Evolutionary conservation across 2,113 vertebrate genomes (phyloP).

Genomic region (Xerus inauris): DNA sequence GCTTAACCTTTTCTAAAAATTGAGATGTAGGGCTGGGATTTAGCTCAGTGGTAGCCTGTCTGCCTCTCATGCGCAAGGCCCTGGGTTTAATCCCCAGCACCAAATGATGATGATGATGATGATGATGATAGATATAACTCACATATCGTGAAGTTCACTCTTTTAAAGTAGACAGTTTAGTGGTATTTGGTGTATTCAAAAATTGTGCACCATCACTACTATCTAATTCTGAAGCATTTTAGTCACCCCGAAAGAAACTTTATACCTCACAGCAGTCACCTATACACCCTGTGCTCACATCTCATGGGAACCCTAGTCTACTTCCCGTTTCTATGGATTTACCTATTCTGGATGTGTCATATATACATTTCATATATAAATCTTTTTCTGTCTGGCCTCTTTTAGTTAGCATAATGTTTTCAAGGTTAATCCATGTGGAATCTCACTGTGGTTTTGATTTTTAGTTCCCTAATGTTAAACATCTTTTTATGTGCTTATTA

Average conservation of each 20-base stretch:
- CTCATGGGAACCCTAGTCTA: not conserved
- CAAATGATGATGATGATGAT: too few relatives aligned
- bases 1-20: not conserved
- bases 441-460: too few relatives aligned
- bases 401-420: not conserved
- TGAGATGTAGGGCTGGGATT: not conserved
- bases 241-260: not conserved
- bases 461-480: too few relatives aligned
- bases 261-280: not conserved
- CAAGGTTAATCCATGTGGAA: not conserved
- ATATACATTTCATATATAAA: not conserved
- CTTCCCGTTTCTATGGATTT: too few relatives aligned
- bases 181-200: not conserved
- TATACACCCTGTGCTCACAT: not conserved
- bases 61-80: too few relatives aligned
- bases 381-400: not conserved
- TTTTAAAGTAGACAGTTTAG: not conserved
- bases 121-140: not conserved
- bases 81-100: too few relatives aligned
- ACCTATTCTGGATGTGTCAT: too few relatives aligned
- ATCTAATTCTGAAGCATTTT: not conserved
- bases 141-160: not conserved
- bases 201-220: not conserved
- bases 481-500: too few relatives aligned
- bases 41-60: too few relatives aligned